Evolutionary conservation across 1,140 invertebrate genomes (phyloP).

Genomic region (Ephestia elutella): DNA sequence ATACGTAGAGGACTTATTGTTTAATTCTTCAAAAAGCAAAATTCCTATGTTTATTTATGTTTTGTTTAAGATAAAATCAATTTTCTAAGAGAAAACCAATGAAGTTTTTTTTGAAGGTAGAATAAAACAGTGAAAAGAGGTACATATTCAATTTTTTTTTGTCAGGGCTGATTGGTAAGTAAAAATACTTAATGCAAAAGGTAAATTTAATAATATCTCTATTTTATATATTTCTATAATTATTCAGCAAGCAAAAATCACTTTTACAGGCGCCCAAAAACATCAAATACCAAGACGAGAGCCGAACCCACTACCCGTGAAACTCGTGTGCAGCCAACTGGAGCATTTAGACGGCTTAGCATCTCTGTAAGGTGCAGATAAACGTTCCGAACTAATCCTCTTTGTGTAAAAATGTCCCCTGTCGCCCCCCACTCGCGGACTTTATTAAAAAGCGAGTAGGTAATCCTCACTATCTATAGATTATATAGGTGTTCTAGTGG

Average conservation of each 20-base stretch:
- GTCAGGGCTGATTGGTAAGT: no score
- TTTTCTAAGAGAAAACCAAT: no score
- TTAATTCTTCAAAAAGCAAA: no score
- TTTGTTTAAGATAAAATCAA: no score
- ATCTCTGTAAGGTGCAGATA: conserved; percentile 69
- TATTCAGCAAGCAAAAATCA: no score
- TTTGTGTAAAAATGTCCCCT: conserved; percentile 72
- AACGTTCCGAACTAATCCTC: conserved; percentile 69
- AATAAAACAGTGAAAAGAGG: no score
- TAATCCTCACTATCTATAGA: conserved; percentile 57
- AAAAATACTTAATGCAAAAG: no score
- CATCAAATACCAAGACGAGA: neutral
- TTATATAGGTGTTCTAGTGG: conserved; percentile 32
- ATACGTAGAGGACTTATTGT: neutral
- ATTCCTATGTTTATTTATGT: no score
- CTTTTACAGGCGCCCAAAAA: neutral
- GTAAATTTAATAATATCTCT: no score
- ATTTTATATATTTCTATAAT: no score
- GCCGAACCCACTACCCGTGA: conserved; percentile 26
- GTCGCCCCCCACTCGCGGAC: conserved; percentile 58
- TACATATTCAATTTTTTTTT: no score
- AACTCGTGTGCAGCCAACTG: conserved; percentile 51
- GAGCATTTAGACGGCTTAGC: conserved; percentile 66
- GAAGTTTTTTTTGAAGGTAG: no score
- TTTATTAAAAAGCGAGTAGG: conserved; percentile 73